Percentiles rank a stretch among this genome's conserved stretches.
Evolutionary conservation across 2,888 invertebrate species (phyloP).

Genomic region (Hedychridium roseum): DNA sequence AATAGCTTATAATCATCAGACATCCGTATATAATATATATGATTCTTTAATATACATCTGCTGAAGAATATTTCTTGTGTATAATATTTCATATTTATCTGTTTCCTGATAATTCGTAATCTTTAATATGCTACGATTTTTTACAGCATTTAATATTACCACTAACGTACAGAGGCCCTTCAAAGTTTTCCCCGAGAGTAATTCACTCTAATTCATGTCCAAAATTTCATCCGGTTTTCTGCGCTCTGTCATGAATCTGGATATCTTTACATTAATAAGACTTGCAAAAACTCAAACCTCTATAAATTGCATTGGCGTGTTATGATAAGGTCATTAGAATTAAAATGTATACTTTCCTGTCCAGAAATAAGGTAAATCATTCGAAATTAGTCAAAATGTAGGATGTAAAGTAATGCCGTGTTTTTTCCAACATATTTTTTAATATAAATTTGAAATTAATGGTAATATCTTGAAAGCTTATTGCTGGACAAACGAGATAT

Average conservation of each 20-base stretch:
- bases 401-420: no score
- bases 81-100: slow-evolving; percentile 43
- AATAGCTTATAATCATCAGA: slow-evolving; percentile 56
- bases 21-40: slow-evolving; percentile 59
- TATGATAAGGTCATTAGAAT: no score
- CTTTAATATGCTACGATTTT: slow-evolving; percentile 35
- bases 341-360: no score
- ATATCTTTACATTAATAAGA: slow-evolving; percentile 15
- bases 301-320: slow-evolving; percentile 10
- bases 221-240: slow-evolving; percentile 24
- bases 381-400: no score
- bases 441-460: no score
- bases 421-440: no score
- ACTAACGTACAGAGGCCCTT: slow-evolving; percentile 51
- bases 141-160: slow-evolving; percentile 38
- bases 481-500: no score
- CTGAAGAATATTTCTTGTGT: slow-evolving; percentile 45
- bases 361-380: no score
- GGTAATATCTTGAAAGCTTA: no score
- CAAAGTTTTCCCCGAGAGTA: slow-evolving; percentile 44
- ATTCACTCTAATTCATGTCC: slow-evolving; percentile 27
- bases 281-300: slow-evolving; percentile 20
- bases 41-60: slow-evolving; percentile 54
- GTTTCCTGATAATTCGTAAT: slow-evolving; percentile 44
- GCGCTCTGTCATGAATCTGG: slow-evolving; percentile 22